Base-by-base conservation (phyloP, 2,113 vertebrate species). In the Alces alces region DNA sequence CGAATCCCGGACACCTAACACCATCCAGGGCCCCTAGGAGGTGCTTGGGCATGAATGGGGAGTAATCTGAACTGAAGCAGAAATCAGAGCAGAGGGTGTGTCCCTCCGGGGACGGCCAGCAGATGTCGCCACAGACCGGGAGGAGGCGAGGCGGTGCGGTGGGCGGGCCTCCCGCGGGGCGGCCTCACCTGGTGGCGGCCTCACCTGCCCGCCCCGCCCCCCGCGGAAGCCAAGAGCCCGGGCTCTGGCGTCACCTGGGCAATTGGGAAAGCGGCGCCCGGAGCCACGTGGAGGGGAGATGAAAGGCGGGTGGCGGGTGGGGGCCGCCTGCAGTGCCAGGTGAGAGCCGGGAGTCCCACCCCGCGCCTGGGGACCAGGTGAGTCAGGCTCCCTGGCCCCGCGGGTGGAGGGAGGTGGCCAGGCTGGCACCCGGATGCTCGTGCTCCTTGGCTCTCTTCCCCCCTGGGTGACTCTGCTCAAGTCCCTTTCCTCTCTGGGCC, bases 61-160 rank as follows among this genome's bases (percentile, higher is more conserved):
- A 3, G 17, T 1, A 7, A 36, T 12, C 0, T 28, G 27, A 6
- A 3, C 0, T 5, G 25, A 23, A 33, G 57, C 96, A 23, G 79
- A 1, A 6, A 19, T 5, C 6, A 0, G 57, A 43, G 39, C 27
- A 1, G 54, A 3, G 0, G 58, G 0, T 6, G 6, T 55, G 95
- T 27, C 4, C 9, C 82, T 52, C 97, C 58, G 0, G 0, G 0
- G 1, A 2, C 15, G 0, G 86, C 98, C 98, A 93, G 98, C 96
- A 99, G 99, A 92, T 98, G 99, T 96, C 98, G 98, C 98, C 96
- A 97, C 97, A 98, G 98, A 98, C 97, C 98, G 66, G 96, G 94
- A 91, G 4, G 93, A 0, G 70, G 43, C 8, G 55, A 0, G 0
- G 33, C 2, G 2, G 87, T 4, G 13, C 1, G 17, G 25, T 6